Percentiles rank a stretch among this genome's conserved stretches.
These are phyloP conservation scores for Hippocampus mohnikei DNA, from an alignment of 2,113 vertebrate genomes.

Conservation along the genomic window DNA sequence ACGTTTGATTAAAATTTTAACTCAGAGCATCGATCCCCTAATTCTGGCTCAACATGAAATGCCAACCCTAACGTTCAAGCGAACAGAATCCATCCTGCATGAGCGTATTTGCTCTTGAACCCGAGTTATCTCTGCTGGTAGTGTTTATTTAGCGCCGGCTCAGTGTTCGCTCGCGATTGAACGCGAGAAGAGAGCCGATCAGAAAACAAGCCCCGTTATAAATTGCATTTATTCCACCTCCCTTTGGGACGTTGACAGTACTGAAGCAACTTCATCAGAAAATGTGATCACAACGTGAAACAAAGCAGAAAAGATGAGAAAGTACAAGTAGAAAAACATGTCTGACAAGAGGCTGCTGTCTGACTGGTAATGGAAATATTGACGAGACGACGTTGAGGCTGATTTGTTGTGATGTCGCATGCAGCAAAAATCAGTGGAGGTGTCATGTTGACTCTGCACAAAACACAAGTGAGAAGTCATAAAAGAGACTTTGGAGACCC, in stretches of 20 bases:
- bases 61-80: background rate
- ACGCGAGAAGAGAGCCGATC: background rate
- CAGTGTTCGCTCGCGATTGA: background rate
- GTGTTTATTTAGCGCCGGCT: background rate
- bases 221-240: background rate
- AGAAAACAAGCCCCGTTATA: background rate
- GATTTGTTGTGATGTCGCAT: conserved; percentile 4
- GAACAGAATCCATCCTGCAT: background rate
- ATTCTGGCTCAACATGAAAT: background rate
- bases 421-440: conserved; percentile 1
- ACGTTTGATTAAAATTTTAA: background rate
- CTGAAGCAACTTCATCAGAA: conserved; percentile 1
- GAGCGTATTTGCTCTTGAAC: background rate
- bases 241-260: conserved; percentile 3
- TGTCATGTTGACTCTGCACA: conserved; percentile 8
- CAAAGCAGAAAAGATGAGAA: conserved; percentile 2
- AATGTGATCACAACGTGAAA: background rate
- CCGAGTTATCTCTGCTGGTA: background rate
- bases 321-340: background rate
- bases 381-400: background rate
- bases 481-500: conserved; percentile 1
- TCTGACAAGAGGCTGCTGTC: background rate
- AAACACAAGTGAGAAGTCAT: background rate
- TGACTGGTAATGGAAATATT: conserved; percentile 8
- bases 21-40: too few relatives aligned